Evolutionary conservation across 2,113 vertebrate species (phyloP).

Genomic region (Melanostigma gelatinosum): DNA sequence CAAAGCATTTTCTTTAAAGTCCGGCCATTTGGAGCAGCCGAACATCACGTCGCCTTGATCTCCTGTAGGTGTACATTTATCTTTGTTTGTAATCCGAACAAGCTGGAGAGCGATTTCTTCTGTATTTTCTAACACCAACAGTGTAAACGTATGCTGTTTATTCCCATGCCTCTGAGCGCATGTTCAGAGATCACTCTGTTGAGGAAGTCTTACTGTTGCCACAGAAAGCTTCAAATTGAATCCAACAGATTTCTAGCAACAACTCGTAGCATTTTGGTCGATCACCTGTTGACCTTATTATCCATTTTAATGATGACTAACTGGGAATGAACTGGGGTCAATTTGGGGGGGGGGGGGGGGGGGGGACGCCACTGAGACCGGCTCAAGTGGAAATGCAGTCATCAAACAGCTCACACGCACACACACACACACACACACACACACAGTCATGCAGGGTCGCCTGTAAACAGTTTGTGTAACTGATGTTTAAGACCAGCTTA

Average conservation of each 20-base stretch:
- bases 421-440: constrained; percentile 49
- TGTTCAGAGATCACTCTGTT: constrained; percentile 34
- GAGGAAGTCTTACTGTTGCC: constrained; percentile 27
- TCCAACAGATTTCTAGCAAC: constrained; percentile 10
- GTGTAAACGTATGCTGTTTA: constrained; percentile 23
- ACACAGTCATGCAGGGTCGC: constrained; percentile 46
- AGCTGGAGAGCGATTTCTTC: constrained; percentile 10
- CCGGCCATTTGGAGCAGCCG: constrained; percentile 1
- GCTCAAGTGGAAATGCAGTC: constrained; percentile 70
- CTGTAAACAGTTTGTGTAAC: constrained; percentile 49
- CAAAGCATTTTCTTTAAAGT: constrained; percentile 33
- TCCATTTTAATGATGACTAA: constrained; percentile 26
- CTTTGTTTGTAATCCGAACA: constrained; percentile 28
- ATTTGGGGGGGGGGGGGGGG: neutral
- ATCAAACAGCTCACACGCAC: constrained; percentile 18
- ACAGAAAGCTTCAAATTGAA: constrained; percentile 10
- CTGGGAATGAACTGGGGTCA: constrained; percentile 35
- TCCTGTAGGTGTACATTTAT: constrained; percentile 18
- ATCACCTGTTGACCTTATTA: constrained; percentile 32
- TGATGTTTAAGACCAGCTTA: constrained; percentile 60
- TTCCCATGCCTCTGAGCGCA: constrained; percentile 9
- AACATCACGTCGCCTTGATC: constrained; percentile 9
- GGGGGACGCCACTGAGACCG: constrained; percentile 68
- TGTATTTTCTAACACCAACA: constrained; percentile 17
- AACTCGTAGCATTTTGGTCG: constrained; percentile 41